Conservation (phyloP, 2,888 invertebrate genomes). For the Zaprionus bogoriensis region DNA sequence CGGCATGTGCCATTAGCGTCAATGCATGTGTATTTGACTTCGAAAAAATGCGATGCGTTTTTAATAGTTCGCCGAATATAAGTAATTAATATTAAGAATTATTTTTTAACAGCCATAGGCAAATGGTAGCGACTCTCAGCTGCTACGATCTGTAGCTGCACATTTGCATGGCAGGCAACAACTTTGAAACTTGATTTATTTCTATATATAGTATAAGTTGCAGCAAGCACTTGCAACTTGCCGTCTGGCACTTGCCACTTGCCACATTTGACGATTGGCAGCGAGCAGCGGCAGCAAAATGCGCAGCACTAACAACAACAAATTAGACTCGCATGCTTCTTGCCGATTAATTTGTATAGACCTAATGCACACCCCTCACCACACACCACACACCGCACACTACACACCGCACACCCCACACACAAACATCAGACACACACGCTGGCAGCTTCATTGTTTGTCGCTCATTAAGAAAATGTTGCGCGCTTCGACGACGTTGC, state of each 20-base stretch:
- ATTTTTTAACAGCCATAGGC: no score
- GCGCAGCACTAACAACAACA: conserved; percentile 62
- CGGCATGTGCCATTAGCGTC: no score
- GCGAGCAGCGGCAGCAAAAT: conserved; percentile 35
- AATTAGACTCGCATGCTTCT: conserved; percentile 68
- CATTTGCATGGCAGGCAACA: no score
- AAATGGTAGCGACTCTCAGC: no score
- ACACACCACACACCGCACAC: neutral
- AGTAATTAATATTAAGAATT: no score
- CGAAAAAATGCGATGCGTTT: no score
- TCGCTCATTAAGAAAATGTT: conserved; percentile 73
- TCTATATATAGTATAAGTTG: neutral
- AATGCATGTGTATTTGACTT: no score
- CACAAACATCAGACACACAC: conserved; percentile 1
- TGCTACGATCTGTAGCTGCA: no score
- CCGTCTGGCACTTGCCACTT: neutral
- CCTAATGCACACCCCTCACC: neutral
- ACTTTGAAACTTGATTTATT: neutral
- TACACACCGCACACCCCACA: neutral
- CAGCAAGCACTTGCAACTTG: neutral
- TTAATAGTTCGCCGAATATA: no score
- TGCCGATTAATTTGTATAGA: conserved; percentile 61
- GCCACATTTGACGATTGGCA: conserved; percentile 8
- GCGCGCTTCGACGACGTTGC: conserved; percentile 57
- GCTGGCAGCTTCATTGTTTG: conserved; percentile 58